These are phyloP conservation scores for Hemicordylus capensis DNA, from an alignment of 2,113 vertebrate species.

Conservation along the genomic window DNA sequence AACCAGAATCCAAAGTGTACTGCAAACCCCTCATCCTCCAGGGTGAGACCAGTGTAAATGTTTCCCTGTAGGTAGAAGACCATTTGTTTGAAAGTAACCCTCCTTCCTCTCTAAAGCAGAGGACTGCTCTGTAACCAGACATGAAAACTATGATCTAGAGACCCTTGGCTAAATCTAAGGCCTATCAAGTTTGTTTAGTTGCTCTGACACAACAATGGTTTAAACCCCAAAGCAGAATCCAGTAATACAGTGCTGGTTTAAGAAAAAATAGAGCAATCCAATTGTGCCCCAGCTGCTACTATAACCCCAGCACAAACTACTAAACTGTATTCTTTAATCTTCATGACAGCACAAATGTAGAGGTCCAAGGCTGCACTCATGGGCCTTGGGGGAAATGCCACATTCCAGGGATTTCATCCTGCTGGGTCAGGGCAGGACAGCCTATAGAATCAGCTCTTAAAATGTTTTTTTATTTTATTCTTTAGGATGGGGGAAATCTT, in stretches of 20 bases:
- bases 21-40: too few relatives aligned
- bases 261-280: not conserved
- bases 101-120: not conserved
- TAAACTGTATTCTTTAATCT: not conserved
- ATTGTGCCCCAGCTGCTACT: not conserved
- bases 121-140: not conserved
- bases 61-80: not conserved
- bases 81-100: not conserved
- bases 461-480: not conserved
- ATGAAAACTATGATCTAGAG: not conserved
- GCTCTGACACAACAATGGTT: not conserved
- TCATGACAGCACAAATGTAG: too few relatives aligned
- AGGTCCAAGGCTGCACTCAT: too few relatives aligned
- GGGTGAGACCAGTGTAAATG: too few relatives aligned
- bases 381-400: not conserved
- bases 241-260: not conserved
- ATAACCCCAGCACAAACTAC: not conserved
- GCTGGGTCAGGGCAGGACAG: rapidly evolving
- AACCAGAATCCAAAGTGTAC: too few relatives aligned
- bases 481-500: not conserved
- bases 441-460: not conserved
- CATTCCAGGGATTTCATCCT: not conserved
- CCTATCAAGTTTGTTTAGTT: not conserved
- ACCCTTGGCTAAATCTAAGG: not conserved
- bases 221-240: too few relatives aligned